phyloP scores from a whole-genome alignment of 1,140 invertebrate species.

The Ylistrum balloti region DNA sequence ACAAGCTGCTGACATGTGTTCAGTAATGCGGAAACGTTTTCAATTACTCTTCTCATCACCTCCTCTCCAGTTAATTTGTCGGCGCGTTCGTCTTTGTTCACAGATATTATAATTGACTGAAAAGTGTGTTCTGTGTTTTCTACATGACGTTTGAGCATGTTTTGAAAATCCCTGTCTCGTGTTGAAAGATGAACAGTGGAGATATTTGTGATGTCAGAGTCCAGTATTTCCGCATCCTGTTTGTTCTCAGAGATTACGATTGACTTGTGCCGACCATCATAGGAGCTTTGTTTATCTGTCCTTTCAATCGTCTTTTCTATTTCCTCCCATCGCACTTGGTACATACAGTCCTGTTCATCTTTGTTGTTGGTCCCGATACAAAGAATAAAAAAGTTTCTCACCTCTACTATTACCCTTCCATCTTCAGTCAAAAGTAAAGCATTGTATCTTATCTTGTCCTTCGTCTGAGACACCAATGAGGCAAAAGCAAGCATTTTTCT shows the following conservation, averaged over 20 bases:
- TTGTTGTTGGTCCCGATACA: not conserved
- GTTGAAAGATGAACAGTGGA: not conserved
- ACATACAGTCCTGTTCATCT: not conserved
- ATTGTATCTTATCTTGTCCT: slow-evolving; percentile 17
- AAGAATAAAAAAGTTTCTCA: slow-evolving; percentile 43
- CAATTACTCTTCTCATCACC: not conserved
- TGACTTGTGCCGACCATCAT: not conserved
- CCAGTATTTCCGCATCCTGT: not conserved
- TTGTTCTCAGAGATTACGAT: not conserved
- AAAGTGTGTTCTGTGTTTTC: not conserved
- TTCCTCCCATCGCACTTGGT: not conserved
- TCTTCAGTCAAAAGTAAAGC: slow-evolving; percentile 18
- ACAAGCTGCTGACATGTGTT: not conserved
- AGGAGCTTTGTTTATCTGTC: not conserved
- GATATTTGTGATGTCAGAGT: not conserved
- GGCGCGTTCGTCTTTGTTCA: not conserved
- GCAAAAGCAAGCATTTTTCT: slow-evolving; percentile 56
- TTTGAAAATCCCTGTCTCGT: not conserved
- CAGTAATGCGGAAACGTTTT: not conserved
- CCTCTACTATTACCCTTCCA: slow-evolving; percentile 51
- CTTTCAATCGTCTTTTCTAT: not conserved
- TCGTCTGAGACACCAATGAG: not conserved
- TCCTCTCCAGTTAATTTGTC: not conserved
- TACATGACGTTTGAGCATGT: not conserved
- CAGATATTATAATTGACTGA: slow-evolving; percentile 42